Base-by-base conservation (phyloP, 1,140 invertebrate species). In the Ectropis grisescens region DNA sequence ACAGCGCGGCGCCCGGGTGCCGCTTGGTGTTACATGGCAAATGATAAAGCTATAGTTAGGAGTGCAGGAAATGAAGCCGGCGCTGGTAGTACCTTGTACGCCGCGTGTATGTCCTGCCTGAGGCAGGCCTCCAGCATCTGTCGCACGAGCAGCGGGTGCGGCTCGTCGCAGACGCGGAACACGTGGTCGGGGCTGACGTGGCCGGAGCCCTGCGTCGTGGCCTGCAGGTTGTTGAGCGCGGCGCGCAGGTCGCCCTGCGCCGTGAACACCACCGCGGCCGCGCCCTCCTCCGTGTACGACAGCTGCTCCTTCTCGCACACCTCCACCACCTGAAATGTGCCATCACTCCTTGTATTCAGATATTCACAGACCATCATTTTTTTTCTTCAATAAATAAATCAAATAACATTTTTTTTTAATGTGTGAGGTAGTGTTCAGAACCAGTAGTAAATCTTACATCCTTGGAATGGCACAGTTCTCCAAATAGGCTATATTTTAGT, bases 101-200 rank as follows among this genome's bases (percentile, higher is more conserved):
- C 94, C 53, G 93, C 91, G 35, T 91, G 89, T 43, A 98, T 91
- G 45, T 98, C 89, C 23, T 90, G 90, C 29, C 90, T 75, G 0
- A 86, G 82, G 81, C 96, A 99, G 57, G 89, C 85, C 36, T 93
- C 87, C 30, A 99, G 81, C 95, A 99, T 98, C 47, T 93, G 89
- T 76, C 93, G 93, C 6, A 99, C 90, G 0, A 97, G 67, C 41
- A 98, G 84, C 4, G 98, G 98, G 86, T 99, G 97, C 0, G 98
- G 98, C 74, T 99, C 97, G 83, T 99, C 98, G 74, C 98, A 99
- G 9, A 99, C 97, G 86, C 99, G 99, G 62, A 99, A 99, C n/a
- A 99, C 98, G 88, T 98, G 97, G 60, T 95, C 91, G 41, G 90
- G 90, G 47, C 91, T 97, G 1, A 99, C 90, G 61, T 93, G 89